Conservation (phyloP, 2,888 invertebrate species). For the Mesochorus sp. region DNA sequence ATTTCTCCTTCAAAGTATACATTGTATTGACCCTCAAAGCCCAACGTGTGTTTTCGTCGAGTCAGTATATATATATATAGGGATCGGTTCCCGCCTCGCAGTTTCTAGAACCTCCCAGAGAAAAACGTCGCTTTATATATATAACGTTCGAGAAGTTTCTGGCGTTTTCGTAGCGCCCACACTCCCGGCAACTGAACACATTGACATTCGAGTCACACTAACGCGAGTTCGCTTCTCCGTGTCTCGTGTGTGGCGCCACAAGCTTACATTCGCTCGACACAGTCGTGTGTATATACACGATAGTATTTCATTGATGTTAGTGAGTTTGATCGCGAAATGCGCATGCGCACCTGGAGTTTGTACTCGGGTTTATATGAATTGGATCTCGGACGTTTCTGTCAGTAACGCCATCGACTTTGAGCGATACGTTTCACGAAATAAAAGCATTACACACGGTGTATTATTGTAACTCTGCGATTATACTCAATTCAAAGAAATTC, state of each 20-base stretch:
- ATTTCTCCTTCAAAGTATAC: no score
- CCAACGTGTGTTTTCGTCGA: no score
- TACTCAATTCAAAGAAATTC: no score
- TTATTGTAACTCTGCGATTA: no score
- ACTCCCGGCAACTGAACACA: conserved; percentile 6
- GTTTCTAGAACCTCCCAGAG: conserved; percentile 56
- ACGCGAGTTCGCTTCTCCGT: background rate
- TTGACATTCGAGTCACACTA: conserved; percentile 2
- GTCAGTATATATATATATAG: no score
- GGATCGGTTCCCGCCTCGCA: conserved; percentile 16
- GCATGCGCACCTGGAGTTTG: conserved; percentile 42
- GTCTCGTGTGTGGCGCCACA: conserved; percentile 1
- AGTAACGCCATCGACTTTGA: conserved; percentile 63
- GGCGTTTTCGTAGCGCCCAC: conserved; percentile 58
- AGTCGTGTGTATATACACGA: background rate
- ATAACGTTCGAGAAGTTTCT: conserved; percentile 61
- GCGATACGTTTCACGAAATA: conserved; percentile 23
- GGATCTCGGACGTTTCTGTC: conserved; percentile 52
- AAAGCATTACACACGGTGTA: no score
- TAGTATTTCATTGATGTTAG: background rate
- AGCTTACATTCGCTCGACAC: background rate
- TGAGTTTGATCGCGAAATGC: background rate
- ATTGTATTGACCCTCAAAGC: background rate
- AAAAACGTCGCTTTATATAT: background rate
- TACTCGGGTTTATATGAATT: conserved; percentile 58